Conservation (phyloP, 2,113 vertebrate genomes). For the Colius striatus region DNA sequence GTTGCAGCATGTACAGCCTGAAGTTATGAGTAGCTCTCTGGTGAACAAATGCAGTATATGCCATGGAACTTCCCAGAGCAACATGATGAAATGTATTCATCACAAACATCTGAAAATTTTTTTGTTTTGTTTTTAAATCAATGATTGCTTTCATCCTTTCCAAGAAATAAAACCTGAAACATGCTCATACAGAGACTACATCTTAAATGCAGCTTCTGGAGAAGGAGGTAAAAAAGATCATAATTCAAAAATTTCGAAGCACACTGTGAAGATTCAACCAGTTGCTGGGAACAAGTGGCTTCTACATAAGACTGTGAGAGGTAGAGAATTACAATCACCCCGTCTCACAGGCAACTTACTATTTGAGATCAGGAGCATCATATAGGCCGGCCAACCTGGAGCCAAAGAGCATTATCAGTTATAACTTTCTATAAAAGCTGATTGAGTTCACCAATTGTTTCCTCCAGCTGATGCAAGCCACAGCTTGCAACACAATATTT, state of each 20-base stretch:
- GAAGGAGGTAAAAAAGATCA: neutral
- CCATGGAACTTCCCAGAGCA: neutral
- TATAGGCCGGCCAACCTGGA: neutral
- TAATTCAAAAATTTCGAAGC: neutral
- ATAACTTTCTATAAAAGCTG: neutral
- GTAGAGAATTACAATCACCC: neutral
- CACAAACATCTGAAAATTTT: neutral
- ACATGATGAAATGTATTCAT: rapidly evolving
- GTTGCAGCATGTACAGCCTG: neutral
- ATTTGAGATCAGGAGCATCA: neutral
- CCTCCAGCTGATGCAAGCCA: neutral
- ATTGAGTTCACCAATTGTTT: neutral
- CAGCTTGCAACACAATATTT: neutral
- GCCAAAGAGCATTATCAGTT: neutral
- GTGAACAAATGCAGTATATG: neutral
- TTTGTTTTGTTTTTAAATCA: neutral
- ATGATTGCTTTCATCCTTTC: neutral
- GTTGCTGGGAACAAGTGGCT: neutral
- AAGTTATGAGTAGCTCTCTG: neutral
- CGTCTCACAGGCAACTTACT: neutral
- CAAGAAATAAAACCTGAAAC: neutral
- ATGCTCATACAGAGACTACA: neutral
- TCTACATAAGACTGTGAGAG: neutral
- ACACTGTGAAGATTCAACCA: neutral
- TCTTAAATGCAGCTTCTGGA: neutral